Base-by-base conservation (phyloP, 2,113 vertebrate species). In the Typhlomys cinereus region DNA sequence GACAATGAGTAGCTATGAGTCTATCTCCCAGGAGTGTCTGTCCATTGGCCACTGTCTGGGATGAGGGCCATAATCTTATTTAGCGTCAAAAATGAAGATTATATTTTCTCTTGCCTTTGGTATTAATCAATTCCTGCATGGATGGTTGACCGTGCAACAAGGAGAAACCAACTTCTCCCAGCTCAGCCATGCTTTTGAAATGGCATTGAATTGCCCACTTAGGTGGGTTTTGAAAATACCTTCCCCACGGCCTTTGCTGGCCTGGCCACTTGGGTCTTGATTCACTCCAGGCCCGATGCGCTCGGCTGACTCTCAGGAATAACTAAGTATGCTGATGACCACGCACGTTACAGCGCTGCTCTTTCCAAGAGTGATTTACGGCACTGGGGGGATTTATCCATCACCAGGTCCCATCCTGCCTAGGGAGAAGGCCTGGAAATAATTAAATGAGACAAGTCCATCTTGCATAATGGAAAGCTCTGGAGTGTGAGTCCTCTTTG, bases 401-500 rank as follows among this genome's bases (percentile, higher is more conserved):
- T 78, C 29, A 4, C 48, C 48, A 29, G 20, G 70, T 75, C 71
- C 80, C 54, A 31, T 62, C 83, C 86, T 79, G 73, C 74, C 41
- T 25, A 2, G 14, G 71, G 86, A 90, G 67, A 86, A 59, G 76
- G 86, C 39, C 66, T 88, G 88, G 88, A 95, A 95, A 50, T 92
- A 89, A 93, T 95, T 39, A 84, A 88, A 93, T 34, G 75, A 90
- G 93, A 93, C 89, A 91, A 46, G 73, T 62, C 87, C 7, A 5
- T 89, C 73, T 75, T 71, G 61, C 31, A 13, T 73, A 29, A 64
- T 74, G 87, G 95, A 92, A 79, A 64, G 74, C 69, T 93, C 74
- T 64, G 61, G 57, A 90, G 71, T 23, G 21, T 23, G 6, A 64
- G 61, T 92, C 67, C 13, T 73, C 14, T 31, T 79, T 74, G 29